phyloP scores from a whole-genome alignment of 2,797 vertebrate genomes.

The Cheirogaleus major region DNA sequence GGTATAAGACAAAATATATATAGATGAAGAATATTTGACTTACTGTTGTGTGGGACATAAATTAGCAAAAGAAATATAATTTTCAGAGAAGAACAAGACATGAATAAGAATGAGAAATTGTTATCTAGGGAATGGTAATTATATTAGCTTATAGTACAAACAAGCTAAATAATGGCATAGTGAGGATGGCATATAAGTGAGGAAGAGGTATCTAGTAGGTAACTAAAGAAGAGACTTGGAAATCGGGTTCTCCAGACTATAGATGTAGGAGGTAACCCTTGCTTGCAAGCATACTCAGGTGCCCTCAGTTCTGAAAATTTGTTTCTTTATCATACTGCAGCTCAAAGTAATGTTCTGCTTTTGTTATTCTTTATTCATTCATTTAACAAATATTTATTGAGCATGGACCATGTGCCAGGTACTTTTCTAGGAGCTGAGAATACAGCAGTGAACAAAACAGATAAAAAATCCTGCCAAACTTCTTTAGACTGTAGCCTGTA shows the following conservation, averaged over 20 bases:
- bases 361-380: slow-evolving; percentile 3
- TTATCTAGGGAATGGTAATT: background rate
- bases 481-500: background rate
- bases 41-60: background rate
- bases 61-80: slow-evolving; percentile 5
- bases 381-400: background rate
- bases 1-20: background rate
- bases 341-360: slow-evolving; percentile 11
- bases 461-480: background rate
- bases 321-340: background rate
- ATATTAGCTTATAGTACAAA: background rate
- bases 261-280: background rate
- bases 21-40: background rate
- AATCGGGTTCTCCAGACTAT: background rate
- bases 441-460: background rate
- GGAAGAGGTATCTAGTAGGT: background rate
- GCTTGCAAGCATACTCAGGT: background rate
- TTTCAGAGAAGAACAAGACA: slow-evolving; percentile 21
- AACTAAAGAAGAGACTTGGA: background rate
- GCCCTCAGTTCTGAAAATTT: background rate
- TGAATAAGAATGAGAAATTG: background rate
- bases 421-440: slow-evolving; percentile 17
- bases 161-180: background rate
- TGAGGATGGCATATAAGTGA: no score
- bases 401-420: background rate